phyloP scores from a whole-genome alignment of 2,888 invertebrate genomes.

The Agrochola circellaris region DNA sequence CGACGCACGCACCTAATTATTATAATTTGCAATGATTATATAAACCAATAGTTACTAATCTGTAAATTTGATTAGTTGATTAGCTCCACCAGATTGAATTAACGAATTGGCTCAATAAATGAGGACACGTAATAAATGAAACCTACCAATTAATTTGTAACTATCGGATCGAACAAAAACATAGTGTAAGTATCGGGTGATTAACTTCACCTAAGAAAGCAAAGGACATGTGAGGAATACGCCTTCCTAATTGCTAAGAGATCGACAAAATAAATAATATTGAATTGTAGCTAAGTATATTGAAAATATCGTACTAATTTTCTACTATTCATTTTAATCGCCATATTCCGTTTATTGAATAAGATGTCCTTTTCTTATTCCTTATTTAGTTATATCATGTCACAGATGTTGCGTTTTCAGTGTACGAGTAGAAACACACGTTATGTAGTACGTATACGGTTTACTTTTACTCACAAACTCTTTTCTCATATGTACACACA shows the following conservation, averaged over 20 bases:
- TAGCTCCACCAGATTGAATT: slow-evolving; percentile 30
- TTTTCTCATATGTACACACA: slow-evolving; percentile 46
- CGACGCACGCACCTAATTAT: slow-evolving; percentile 2
- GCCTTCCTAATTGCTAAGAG: slow-evolving; percentile 30
- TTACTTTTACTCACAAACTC: slow-evolving; percentile 25
- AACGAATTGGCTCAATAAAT: slow-evolving; percentile 37
- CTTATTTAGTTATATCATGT: slow-evolving; percentile 14
- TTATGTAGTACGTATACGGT: slow-evolving; percentile 18
- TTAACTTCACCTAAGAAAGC: slow-evolving; percentile 33
- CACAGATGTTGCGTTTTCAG: slow-evolving; percentile 42
- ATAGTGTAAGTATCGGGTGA: slow-evolving; percentile 26
- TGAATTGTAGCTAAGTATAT: neutral
- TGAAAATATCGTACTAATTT: slow-evolving; percentile 18
- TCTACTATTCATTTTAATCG: slow-evolving; percentile 10
- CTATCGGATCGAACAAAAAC: slow-evolving; percentile 48
- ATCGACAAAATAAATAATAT: slow-evolving; percentile 15
- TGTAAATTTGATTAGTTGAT: slow-evolving; percentile 37
- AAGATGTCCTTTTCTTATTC: slow-evolving; percentile 7
- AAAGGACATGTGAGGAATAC: slow-evolving; percentile 19
- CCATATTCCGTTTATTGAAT: slow-evolving; percentile 8
- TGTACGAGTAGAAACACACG: slow-evolving; percentile 21
- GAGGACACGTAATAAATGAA: slow-evolving; percentile 51
- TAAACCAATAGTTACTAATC: slow-evolving; percentile 44
- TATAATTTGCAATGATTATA: slow-evolving; percentile 28
- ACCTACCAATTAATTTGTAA: slow-evolving; percentile 46